Percentiles rank a stretch among this genome's conserved stretches.
These are phyloP conservation scores for Montipora efflorescens DNA, from an alignment of 64 coral and sea anemone species.

Conservation along the genomic window DNA sequence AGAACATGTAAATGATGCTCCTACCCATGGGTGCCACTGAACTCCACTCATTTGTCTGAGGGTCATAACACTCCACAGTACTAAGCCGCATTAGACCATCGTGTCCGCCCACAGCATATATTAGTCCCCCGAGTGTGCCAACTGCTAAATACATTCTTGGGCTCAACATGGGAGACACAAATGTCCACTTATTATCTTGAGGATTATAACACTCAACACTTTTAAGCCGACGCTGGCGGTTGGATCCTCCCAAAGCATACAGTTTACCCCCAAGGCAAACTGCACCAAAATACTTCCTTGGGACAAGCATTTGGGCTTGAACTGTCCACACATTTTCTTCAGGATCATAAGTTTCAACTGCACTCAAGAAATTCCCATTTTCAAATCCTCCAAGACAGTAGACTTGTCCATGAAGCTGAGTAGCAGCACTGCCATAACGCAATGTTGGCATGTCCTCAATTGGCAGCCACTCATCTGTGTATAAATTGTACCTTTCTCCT, in stretches of 20 bases:
- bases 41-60: constrained; percentile 89
- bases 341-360: constrained; percentile 80
- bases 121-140: constrained; percentile 78
- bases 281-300: constrained; percentile 96
- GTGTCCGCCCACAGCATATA: constrained; percentile 97
- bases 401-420: constrained; percentile 79
- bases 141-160: constrained; percentile 92
- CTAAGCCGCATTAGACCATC: constrained; percentile 77
- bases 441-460: constrained; percentile 73
- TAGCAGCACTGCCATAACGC: constrained; percentile 88
- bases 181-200: constrained; percentile 75
- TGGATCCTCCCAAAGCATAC: constrained; percentile 85
- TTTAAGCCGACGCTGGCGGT: constrained; percentile 71
- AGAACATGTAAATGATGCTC: neutral
- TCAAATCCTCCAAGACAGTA: constrained; percentile 97
- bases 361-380: constrained; percentile 79
- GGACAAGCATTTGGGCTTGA: constrained; percentile 69
- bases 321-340: constrained; percentile 82
- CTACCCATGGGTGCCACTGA: constrained; percentile 82
- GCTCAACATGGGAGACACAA: constrained; percentile 72
- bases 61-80: constrained; percentile 95
- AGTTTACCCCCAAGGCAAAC: constrained; percentile 83
- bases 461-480: constrained; percentile 87
- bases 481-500: constrained; percentile 91
- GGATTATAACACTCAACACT: constrained; percentile 94